Evolutionary conservation across 2,888 invertebrate species (phyloP).

Genomic region (Orthosia gothica): DNA sequence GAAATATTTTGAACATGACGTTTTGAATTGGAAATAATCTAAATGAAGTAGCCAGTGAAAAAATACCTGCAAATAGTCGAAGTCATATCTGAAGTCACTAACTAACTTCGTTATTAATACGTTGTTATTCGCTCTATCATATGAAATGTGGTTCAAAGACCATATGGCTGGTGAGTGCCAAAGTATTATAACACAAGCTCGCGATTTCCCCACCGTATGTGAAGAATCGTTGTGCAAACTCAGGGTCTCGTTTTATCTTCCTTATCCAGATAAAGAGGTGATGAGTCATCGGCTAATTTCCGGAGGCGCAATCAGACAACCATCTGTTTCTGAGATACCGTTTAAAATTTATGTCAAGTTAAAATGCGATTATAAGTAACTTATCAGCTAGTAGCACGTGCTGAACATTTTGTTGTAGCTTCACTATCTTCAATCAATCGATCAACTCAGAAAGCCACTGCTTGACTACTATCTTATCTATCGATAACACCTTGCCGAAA

Average conservation of each 20-base stretch:
- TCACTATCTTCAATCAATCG: slow-evolving; percentile 37
- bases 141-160: slow-evolving; percentile 47
- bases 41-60: not conserved
- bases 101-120: not conserved
- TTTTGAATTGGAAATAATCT: not conserved
- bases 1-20: not conserved
- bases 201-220: slow-evolving; percentile 62
- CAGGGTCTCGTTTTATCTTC: slow-evolving; percentile 79
- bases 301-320: slow-evolving; percentile 82
- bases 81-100: not conserved
- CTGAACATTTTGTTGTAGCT: slow-evolving; percentile 33
- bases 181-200: slow-evolving; percentile 52
- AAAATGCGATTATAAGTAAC: slow-evolving; percentile 65
- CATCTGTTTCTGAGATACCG: slow-evolving; percentile 86
- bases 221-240: slow-evolving; percentile 74
- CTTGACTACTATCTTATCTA: slow-evolving; percentile 42
- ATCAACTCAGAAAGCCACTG: slow-evolving; percentile 34
- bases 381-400: slow-evolving; percentile 53
- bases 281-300: slow-evolving; percentile 86
- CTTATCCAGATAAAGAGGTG: slow-evolving; percentile 83
- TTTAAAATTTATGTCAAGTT: slow-evolving; percentile 81
- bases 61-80: not conserved
- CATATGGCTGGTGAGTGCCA: slow-evolving; percentile 61
- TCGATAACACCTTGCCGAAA: slow-evolving; percentile 18
- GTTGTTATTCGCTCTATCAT: slow-evolving; percentile 4